Percentiles rank a stretch among this genome's conserved stretches.
Conservation (phyloP, 2,888 invertebrate genomes). For the Tachina lurida region DNA sequence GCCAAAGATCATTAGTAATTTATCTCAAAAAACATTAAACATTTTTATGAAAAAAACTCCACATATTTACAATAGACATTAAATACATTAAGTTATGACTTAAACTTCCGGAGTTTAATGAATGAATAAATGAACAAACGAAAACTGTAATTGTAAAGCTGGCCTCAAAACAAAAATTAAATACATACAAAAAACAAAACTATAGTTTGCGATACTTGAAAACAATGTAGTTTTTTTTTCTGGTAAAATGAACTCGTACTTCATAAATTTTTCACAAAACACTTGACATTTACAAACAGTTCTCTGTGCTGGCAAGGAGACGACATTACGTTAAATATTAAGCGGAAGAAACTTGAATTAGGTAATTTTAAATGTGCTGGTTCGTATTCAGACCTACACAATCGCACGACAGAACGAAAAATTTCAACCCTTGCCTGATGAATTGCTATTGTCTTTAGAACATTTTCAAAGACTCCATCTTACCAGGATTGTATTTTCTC, state of each 20-base stretch:
- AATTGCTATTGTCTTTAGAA: too few relatives aligned
- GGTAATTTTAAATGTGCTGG: too few relatives aligned
- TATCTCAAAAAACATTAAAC: background rate
- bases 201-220: background rate
- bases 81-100: constrained; percentile 44
- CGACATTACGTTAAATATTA: too few relatives aligned
- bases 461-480: too few relatives aligned
- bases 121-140: background rate
- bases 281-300: too few relatives aligned
- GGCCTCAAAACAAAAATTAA: background rate
- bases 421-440: too few relatives aligned
- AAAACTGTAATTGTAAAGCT: background rate
- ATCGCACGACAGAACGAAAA: too few relatives aligned
- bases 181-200: background rate
- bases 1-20: constrained; percentile 19
- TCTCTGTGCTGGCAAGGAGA: too few relatives aligned
- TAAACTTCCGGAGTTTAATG: constrained; percentile 48
- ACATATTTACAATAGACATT: constrained; percentile 46
- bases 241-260: background rate
- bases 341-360: too few relatives aligned
- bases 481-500: too few relatives aligned
- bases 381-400: too few relatives aligned
- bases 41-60: constrained; percentile 2
- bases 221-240: background rate
- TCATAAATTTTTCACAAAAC: background rate